These are phyloP conservation scores for Acipenser transmontanus DNA, from an alignment of 2,797 vertebrate species.

Conservation along the genomic window DNA sequence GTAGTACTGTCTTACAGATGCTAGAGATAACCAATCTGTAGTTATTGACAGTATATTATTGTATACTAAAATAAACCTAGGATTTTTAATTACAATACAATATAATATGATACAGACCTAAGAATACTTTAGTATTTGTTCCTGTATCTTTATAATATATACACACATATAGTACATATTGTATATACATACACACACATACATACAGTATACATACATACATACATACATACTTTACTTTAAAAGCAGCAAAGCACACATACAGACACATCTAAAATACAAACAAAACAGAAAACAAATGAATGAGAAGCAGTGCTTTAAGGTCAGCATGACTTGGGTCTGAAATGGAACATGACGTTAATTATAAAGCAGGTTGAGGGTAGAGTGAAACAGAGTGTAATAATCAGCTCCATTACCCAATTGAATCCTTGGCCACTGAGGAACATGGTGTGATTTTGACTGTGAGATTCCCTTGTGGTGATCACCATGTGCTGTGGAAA, in stretches of 20 bases:
- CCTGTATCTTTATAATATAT: no score
- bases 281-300: background rate
- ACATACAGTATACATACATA: background rate
- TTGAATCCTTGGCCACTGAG: slow-evolving; percentile 40
- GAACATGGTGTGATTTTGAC: slow-evolving; percentile 28
- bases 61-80: no score
- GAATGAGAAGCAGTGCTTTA: background rate
- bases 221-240: background rate
- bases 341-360: background rate
- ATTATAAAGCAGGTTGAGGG: background rate
- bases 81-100: no score
- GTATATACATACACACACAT: background rate
- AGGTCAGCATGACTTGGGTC: background rate
- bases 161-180: no score
- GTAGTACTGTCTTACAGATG: no score
- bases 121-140: no score
- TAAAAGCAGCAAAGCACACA: background rate
- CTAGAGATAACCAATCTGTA: no score
- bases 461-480: slow-evolving; percentile 43
- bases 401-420: slow-evolving; percentile 48
- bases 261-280: background rate
- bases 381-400: slow-evolving; percentile 22
- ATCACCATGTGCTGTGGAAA: slow-evolving; percentile 41
- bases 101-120: no score
- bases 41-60: no score